Evolutionary conservation across 2,113 vertebrate genomes (phyloP), one percentile per base, ranked within the genome.

Genomic region (Solenodon paradoxus): DNA sequence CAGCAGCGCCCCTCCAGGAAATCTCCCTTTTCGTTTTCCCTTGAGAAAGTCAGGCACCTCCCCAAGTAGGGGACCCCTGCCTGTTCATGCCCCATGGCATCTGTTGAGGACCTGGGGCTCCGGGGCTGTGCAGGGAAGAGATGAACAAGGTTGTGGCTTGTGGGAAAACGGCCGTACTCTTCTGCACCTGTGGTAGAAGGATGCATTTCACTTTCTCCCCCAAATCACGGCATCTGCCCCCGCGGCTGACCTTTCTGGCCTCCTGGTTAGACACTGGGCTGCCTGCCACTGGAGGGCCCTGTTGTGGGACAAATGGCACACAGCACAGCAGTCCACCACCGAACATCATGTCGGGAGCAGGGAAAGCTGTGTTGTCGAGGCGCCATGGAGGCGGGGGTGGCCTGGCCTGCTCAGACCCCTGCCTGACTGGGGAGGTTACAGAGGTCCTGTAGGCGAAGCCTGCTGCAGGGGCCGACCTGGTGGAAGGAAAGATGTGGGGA

Each of bases 51-150:
- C 32, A 28, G 7, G n/a, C 45, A 55, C 30, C 9, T 80, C 57
- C 75, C 35, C 51, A 72, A 24, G 35, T 16, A 66, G 8, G 64
- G 64, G 72, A 72, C 2, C 26, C 53, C 20, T 77, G 40, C 32
- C 2, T 30, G 4, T 28, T 59, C 47, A 26, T 2, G 0, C 9
- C 45, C 10, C 7, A 4, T n/a, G 6, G 5, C 1, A 42, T 57
- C 38, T 59, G 40, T 9, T 45, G 15, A 51, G 7, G 4, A 24
- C 24, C 38, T 24, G 11, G 66, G 66, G 30, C 32, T 49, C 61
- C 7, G n/a, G 45, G 82, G 26, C 35, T 49, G 3, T 12, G 20
- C 19, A 42, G 35, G 64, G 45, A 61, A 32, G 75, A 68, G 42
- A 47, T 24, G 42, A 42, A 38, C 24, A 13, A 47, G 68, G 47